phyloP scores from a whole-genome alignment of 2,888 invertebrate species.

The Dolichopus griseipennis region DNA sequence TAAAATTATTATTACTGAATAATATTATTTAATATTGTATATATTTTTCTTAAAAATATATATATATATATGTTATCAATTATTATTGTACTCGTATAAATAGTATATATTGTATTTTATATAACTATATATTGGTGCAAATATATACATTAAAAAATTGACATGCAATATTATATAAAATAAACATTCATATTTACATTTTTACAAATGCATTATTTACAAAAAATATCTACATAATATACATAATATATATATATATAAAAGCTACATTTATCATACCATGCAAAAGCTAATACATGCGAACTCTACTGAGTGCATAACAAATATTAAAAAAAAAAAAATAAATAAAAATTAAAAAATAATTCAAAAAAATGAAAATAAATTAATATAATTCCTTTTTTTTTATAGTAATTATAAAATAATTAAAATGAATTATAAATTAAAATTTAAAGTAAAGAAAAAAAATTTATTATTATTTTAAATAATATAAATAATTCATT shows the following conservation, averaged over 20 bases:
- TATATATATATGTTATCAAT: too few species aligned
- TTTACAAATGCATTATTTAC: neutral
- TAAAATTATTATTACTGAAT: too few species aligned
- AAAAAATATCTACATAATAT: neutral
- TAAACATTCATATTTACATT: neutral
- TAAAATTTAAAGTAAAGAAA: neutral
- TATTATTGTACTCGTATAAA: too few species aligned
- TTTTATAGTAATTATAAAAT: neutral
- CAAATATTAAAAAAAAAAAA: neutral
- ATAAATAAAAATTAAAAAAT: neutral
- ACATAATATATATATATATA: neutral
- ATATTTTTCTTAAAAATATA: too few species aligned
- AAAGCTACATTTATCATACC: neutral
- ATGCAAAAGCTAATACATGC: conserved; percentile 4
- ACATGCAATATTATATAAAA: neutral
- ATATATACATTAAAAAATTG: neutral
- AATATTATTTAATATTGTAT: too few species aligned
- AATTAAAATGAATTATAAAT: neutral
- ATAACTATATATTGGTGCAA: neutral
- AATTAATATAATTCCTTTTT: neutral
- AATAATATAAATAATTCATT: too few species aligned
- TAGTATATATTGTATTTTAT: neutral
- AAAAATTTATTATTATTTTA: neutral
- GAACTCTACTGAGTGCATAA: conserved; percentile 4
- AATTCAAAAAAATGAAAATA: neutral